These are phyloP conservation scores for Elysia chlorotica DNA, from an alignment of 1,140 invertebrate genomes.

Conservation along the genomic window DNA sequence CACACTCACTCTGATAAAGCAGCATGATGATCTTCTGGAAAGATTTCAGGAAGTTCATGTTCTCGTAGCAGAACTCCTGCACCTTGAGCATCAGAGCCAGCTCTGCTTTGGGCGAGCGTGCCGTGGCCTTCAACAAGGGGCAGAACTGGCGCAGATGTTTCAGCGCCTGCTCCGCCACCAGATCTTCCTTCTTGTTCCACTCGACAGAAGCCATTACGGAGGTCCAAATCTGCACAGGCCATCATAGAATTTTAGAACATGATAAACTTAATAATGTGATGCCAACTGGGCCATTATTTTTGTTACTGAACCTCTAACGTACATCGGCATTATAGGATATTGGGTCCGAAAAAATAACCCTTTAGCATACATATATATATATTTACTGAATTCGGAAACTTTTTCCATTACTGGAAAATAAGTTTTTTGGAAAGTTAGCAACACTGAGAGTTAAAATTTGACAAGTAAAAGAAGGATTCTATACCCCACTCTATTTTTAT, in stretches of 20 bases:
- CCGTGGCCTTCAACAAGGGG: slow-evolving; percentile 83
- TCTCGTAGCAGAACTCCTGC: slow-evolving; percentile 97
- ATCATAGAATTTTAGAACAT: background rate
- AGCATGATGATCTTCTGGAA: slow-evolving; percentile 96
- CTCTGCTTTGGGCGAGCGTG: slow-evolving; percentile 79
- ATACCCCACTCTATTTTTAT: no score
- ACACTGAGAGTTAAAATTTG: no score
- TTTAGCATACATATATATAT: no score
- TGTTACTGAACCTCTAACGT: no score
- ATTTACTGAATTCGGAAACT: no score
- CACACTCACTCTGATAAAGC: slow-evolving; percentile 84
- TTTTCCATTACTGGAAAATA: no score
- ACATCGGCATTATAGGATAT: no score
- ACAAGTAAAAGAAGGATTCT: no score
- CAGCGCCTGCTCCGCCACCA: slow-evolving; percentile 91
- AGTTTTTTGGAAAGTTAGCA: no score
- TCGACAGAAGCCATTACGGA: slow-evolving; percentile 92
- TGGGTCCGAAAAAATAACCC: no score
- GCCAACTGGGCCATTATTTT: no score
- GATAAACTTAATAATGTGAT: no score
- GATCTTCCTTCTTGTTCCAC: slow-evolving; percentile 98
- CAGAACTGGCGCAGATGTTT: slow-evolving; percentile 88
- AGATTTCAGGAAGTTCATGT: slow-evolving; percentile 98
- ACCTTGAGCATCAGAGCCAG: slow-evolving; percentile 86
- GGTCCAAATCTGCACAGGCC: slow-evolving; percentile 76